Evolutionary conservation across 2,888 invertebrate species (phyloP).

Genomic region (Altica lythri): DNA sequence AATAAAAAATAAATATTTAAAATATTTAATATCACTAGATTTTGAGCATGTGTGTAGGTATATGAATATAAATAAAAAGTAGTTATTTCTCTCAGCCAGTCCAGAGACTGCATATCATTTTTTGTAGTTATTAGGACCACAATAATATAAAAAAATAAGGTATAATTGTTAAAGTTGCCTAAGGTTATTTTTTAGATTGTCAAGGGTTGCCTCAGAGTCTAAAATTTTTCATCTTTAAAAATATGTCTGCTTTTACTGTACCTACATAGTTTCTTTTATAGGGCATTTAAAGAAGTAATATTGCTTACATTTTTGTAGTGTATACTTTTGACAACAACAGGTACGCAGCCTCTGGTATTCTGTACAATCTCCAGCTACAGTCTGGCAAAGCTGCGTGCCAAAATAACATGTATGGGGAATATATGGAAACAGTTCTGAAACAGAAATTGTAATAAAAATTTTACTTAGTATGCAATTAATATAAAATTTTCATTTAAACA

Average conservation of each 20-base stretch:
- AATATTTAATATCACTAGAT: too few relatives aligned
- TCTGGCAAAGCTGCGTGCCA: constrained; percentile 65
- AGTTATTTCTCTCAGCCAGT: too few relatives aligned
- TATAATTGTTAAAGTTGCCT: too few relatives aligned
- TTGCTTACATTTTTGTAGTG: constrained; percentile 65
- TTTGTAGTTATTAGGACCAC: neutral
- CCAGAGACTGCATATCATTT: too few relatives aligned
- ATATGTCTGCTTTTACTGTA: neutral
- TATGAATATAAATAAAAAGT: too few relatives aligned
- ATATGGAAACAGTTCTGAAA: constrained; percentile 69
- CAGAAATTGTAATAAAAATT: constrained; percentile 18
- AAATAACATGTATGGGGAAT: constrained; percentile 72
- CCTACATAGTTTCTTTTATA: neutral
- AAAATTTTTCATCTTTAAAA: neutral
- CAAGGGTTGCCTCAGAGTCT: neutral
- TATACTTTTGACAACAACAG: constrained; percentile 68
- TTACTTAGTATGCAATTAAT: too few relatives aligned
- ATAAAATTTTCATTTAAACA: too few relatives aligned
- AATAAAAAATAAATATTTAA: too few relatives aligned
- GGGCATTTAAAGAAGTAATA: neutral
- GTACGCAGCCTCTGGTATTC: constrained; percentile 66
- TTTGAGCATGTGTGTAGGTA: too few relatives aligned
- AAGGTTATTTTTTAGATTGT: too few relatives aligned
- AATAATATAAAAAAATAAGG: neutral
- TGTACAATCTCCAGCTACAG: constrained; percentile 66